Conservation (phyloP, 1,140 invertebrate species). For the Brachystomella parvula region DNA sequence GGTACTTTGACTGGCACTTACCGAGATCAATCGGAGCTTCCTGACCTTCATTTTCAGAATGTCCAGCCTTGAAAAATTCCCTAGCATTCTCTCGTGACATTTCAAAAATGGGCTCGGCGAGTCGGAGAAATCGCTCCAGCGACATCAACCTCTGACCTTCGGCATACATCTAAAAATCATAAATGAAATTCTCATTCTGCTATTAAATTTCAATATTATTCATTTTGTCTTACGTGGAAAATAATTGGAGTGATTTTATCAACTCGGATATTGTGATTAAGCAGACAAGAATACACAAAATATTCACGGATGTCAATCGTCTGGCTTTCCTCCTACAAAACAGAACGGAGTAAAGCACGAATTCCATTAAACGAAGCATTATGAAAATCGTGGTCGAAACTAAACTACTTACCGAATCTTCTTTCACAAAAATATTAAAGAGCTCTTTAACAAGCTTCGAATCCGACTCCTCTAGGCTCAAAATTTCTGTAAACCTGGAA, state of each 20-base stretch:
- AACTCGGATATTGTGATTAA: slow-evolving; percentile 16
- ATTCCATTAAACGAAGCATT: neutral
- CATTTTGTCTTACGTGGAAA: slow-evolving; percentile 23
- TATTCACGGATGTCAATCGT: slow-evolving; percentile 28
- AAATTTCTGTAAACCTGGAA: neutral
- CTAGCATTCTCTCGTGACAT: slow-evolving; percentile 13
- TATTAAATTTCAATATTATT: neutral
- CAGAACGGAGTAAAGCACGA: neutral
- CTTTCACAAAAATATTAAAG: neutral
- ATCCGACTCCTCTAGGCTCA: neutral
- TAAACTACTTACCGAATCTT: neutral
- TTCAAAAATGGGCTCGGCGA: slow-evolving; percentile 22
- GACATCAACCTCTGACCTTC: slow-evolving; percentile 17
- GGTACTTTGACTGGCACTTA: slow-evolving; percentile 1
- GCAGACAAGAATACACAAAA: slow-evolving; percentile 19
- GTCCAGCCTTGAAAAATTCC: slow-evolving; percentile 10
- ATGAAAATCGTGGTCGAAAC: too few relatives aligned
- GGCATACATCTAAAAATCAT: slow-evolving; percentile 26
- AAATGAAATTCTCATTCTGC: neutral
- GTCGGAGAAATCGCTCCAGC: slow-evolving; percentile 18
- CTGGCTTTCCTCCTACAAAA: neutral
- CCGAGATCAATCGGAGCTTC: slow-evolving; percentile 10
- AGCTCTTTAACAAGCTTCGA: neutral
- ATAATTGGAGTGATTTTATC: slow-evolving; percentile 20
- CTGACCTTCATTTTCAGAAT: neutral